Base-by-base conservation (phyloP, 2,797 vertebrate species). In the Glyptemys insculpta region DNA sequence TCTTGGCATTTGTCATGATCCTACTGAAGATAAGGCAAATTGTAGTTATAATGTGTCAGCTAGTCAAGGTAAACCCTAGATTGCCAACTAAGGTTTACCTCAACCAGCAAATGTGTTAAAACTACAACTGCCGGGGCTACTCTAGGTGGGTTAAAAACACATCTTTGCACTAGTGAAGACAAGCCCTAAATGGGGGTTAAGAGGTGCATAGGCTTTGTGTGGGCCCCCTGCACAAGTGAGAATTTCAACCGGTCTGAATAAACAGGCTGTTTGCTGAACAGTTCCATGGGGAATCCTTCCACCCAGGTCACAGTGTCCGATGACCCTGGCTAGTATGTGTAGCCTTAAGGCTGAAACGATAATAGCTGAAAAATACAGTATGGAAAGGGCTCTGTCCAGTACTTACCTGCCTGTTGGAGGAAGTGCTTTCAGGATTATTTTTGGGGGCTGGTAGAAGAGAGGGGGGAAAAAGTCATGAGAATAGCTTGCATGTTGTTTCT, bases 371-470 rank as follows among this genome's bases (percentile, higher is more conserved):
- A 90, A 81, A 18, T 47, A 72, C 15, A 81, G 2, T 12, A 80
- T 34, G 3, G 4, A 85, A 88, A 52, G 65, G 19, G 19, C 14
- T 37, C 19, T 92, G 34, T 79, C 44, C 25, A 57, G 21, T 31
- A 98, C 99, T 98, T 97, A 99, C 99, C 99, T 99, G 98, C 98
- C 98, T 99, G 97, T 98, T 98, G 94, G 98, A 92, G 57, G 98
- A 94, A 78, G 98, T 94, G 81, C 98, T 98, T 93, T 99, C 99
- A 85, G 98, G 97, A 93, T 98, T 98, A n/a, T 95, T 96, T 98
- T 97, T 98, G 7, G 98, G 98, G 50, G 96, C 97, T 2, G 86
- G 96, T 98, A 53, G 83, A 92, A 34, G 80, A 91, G 16, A 72
- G 85, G 93, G 93, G 3, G 2, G 23, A 85, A 90, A 86, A 83